Base-by-base conservation (phyloP, 2,888 invertebrate species). In the Ormyrus rosae region DNA sequence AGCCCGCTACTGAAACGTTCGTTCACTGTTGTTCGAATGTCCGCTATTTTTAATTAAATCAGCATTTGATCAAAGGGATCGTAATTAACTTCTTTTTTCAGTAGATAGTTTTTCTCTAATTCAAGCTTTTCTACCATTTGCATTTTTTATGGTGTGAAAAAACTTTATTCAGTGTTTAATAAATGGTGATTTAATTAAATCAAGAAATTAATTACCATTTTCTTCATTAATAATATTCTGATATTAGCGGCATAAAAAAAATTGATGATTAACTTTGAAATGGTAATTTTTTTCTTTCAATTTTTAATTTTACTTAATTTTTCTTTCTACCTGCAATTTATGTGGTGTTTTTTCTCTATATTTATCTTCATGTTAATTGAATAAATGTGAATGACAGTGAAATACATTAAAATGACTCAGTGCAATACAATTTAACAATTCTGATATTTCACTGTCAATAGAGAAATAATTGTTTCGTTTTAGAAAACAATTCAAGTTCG, bases 11-110 rank as follows among this genome's bases (percentile, higher is more conserved):
- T 77, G 19, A 56, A 71, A 63, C 56, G 56, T 77, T 68, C 70
- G 64, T 77, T 64, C n/a, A 64, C 60, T 70, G 63, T 70, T 74
- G 55, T 70, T 77, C 69, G 55, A 64, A 77, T 70, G 77, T 70
- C 64, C 63, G 70, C 63, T 77, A 53, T 51, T 77, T 19, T 70
- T 53, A 69, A 63, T 56, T 56, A 6, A 65, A 75, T 75, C 50
- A 48, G n/a, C 34, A 34, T 67, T 67, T 58, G 67, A 58, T 67
- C 67, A 75, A 75, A 34, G 34, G 34, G 34, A 34, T 34, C 34
- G 0, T 34, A 2, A 34, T 34, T 34, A 34, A 34, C 34, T 2
- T 34, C 2, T 34, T 34, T 34, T 34, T 34, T 34, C 34, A 34
- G 34, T 34, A 34, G 34, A 34, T 34, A 34, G 34, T 34, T 34